Evolutionary conservation across 2,113 vertebrate species (phyloP), one percentile per base, ranked within the genome.

Genomic region (Hippotragus niger): DNA sequence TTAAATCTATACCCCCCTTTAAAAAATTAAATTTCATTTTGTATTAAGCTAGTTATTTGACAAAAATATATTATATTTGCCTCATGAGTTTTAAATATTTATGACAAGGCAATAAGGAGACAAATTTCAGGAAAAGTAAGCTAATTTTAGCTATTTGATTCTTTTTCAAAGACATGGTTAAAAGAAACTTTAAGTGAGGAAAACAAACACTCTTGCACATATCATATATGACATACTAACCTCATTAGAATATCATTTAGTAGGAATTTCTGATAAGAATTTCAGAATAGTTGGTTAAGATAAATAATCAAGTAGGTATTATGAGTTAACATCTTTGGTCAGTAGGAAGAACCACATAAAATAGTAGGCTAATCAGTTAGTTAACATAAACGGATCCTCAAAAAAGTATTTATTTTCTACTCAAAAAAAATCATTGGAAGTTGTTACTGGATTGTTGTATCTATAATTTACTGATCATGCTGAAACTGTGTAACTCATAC

Each of bases 121-220:
- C 76, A 64, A 71, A 94, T 78, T 76, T 95, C 25, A 76, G 62
- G 55, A 64, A 85, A 97, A n/a, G 6, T 83, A 91, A 96, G 55
- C 33, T 91, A 94, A 91, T 97, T 57, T 97, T 94, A 95, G 92
- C 52, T 53, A 87, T 82, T 11, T 82, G 58, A 89, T 67, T 94
- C 25, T 74, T 83, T 83, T 90, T 50, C 60, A 88, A 62, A 83
- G 55, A 50, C 76, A 95, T 84, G 55, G 52, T 74, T 94, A 86
- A 84, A 93, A 64, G 31, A 90, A 40, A 95, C 45, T 88, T 87
- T 91, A 88, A 94, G 74, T 82, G 55, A 87, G 45, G 50, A 62
- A 45, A 71, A 82, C 64, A 29, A n/a, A 36, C 82, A 10, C 74
- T 53, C 88, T n/a, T 71, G 7, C 6, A 33, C 23, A 33, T 12